Evolutionary conservation across 1,140 invertebrate species (phyloP).

Genomic region (Oreohelix idahoensis): DNA sequence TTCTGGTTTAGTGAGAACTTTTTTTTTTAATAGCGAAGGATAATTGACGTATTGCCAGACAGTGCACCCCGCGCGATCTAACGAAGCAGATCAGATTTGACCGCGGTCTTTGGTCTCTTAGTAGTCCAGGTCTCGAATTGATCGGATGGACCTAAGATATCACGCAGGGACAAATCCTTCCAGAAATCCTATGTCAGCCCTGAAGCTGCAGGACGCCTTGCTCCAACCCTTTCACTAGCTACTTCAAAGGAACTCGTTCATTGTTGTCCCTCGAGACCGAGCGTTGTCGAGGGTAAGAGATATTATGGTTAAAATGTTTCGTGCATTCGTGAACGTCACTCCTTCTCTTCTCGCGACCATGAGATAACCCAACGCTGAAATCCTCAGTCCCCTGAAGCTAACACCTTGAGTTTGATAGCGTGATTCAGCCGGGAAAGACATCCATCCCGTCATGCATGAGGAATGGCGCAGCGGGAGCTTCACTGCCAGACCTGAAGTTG

Average conservation of each 20-base stretch:
- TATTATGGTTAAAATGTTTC: conserved; percentile 6
- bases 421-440: background rate
- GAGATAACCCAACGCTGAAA: background rate
- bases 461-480: background rate
- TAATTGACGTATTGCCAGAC: too few relatives aligned
- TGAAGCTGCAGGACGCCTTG: background rate
- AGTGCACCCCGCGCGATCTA: too few relatives aligned
- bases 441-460: background rate
- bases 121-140: too few relatives aligned
- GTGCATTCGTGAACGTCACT: background rate
- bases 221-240: background rate
- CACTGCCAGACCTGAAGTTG: background rate
- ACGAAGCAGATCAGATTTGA: too few relatives aligned
- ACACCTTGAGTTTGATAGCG: background rate
- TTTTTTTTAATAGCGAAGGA: too few relatives aligned
- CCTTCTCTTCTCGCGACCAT: background rate
- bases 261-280: background rate
- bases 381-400: background rate
- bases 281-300: background rate
- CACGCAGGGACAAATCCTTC: background rate
- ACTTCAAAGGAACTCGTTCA: background rate
- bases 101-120: too few relatives aligned
- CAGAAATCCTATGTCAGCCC: background rate
- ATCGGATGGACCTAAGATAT: background rate
- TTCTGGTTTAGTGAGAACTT: too few relatives aligned